Conservation (phyloP, 2,797 vertebrate genomes). For the Danio kyathit region DNA sequence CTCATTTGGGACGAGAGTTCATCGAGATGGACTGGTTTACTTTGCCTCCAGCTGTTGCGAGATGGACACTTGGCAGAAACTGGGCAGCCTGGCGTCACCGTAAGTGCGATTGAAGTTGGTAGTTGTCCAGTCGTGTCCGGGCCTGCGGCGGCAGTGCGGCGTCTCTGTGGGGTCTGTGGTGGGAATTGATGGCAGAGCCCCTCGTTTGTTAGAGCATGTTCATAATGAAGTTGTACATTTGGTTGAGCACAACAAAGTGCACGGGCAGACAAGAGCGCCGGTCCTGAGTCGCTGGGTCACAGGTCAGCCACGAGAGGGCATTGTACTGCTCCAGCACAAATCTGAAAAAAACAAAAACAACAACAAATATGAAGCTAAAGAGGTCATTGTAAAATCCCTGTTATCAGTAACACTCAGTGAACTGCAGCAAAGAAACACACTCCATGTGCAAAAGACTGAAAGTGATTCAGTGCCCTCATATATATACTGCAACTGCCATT, state of each 20-base stretch:
- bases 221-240: conserved; percentile 99
- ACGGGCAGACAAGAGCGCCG: conserved; percentile 96
- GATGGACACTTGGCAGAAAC: conserved; percentile 78
- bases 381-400: no score
- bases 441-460: no score
- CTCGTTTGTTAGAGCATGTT: conserved; percentile 90
- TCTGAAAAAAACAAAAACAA: conserved; percentile 72
- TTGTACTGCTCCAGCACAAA: conserved; percentile 99
- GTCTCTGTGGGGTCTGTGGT: conserved; percentile 25
- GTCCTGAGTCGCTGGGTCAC: conserved; percentile 98
- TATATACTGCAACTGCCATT: no score
- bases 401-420: no score
- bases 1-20: conserved; percentile 88
- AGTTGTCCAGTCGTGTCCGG: conserved; percentile 70
- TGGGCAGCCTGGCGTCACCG: conserved; percentile 33
- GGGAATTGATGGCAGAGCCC: conserved; percentile 1
- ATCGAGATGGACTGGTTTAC: conserved; percentile 82
- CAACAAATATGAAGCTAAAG: not conserved
- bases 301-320: conserved; percentile 99
- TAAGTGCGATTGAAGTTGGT: conserved; percentile 68
- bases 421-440: no score
- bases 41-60: conserved; percentile 68
- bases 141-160: conserved; percentile 41
- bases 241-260: conserved; percentile 99
- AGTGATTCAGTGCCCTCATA: no score